A percentile compares a stretch with the other conserved stretches of the same genome.
phyloP scores from a whole-genome alignment of 2,888 invertebrate genomes.

The Noctua pronuba region DNA sequence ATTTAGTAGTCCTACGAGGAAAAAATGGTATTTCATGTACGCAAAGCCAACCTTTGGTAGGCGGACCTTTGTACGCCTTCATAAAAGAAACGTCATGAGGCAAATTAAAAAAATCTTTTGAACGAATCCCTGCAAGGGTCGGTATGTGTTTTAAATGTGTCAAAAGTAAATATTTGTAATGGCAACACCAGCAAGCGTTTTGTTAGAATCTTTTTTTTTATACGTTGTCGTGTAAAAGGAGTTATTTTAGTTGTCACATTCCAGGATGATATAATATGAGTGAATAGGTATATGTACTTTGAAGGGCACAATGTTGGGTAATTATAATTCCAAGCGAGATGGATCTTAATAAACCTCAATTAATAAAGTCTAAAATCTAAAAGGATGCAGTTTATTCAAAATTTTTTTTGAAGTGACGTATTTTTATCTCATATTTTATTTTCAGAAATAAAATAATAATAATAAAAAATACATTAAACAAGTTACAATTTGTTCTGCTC shows the following conservation, averaged over 20 bases:
- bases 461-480: no score
- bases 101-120: slow-evolving; percentile 51
- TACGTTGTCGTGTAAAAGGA: slow-evolving; percentile 12
- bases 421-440: not conserved
- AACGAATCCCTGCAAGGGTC: slow-evolving; percentile 31
- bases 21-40: slow-evolving; percentile 41
- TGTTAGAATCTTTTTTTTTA: slow-evolving; percentile 34
- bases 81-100: slow-evolving; percentile 46
- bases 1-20: slow-evolving; percentile 41
- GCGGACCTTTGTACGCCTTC: slow-evolving; percentile 31
- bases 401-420: not conserved
- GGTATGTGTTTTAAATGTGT: slow-evolving; percentile 47
- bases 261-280: not conserved
- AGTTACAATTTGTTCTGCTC: no score
- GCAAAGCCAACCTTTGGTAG: slow-evolving; percentile 44
- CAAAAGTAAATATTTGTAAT: slow-evolving; percentile 56
- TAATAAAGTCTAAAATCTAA: not conserved
- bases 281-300: not conserved
- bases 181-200: slow-evolving; percentile 33
- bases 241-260: slow-evolving; percentile 42
- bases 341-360: not conserved
- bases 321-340: no score
- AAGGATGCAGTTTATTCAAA: not conserved
- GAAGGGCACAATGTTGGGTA: no score
- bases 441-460: no score